Conservation (phyloP, 2,888 invertebrate genomes). For the Leucophora obtusa region DNA sequence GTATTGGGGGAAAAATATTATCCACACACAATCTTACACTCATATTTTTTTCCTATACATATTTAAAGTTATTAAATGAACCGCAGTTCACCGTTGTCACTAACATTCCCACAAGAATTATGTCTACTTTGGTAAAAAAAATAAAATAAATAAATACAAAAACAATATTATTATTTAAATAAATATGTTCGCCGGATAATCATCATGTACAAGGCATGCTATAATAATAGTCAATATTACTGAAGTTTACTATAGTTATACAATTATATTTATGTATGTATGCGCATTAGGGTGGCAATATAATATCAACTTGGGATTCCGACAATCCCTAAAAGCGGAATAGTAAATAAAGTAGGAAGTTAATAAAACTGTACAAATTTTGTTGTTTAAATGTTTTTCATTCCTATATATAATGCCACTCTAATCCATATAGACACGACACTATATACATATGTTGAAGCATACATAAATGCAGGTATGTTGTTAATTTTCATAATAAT, state of each 20-base stretch:
- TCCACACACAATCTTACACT: background rate
- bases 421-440: too few relatives aligned
- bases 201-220: background rate
- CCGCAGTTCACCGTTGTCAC: background rate
- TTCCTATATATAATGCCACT: too few relatives aligned
- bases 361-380: too few relatives aligned
- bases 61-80: slow-evolving; percentile 21
- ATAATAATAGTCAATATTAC: background rate
- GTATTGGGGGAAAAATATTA: background rate
- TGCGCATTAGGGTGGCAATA: too few relatives aligned
- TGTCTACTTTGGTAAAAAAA: background rate
- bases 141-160: background rate
- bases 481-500: slow-evolving; percentile 19
- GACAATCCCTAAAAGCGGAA: too few relatives aligned
- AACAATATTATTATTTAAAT: slow-evolving; percentile 19
- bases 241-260: too few relatives aligned
- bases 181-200: slow-evolving; percentile 7
- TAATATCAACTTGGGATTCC: too few relatives aligned
- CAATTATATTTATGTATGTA: too few relatives aligned
- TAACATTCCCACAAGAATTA: background rate
- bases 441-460: too few relatives aligned
- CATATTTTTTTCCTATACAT: background rate
- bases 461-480: slow-evolving; percentile 1
- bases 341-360: too few relatives aligned
- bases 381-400: too few relatives aligned